Evolutionary conservation across 1,140 invertebrate species (phyloP), one percentile per base, ranked within the genome.

Genomic region (Cheumatopsyche charites): DNA sequence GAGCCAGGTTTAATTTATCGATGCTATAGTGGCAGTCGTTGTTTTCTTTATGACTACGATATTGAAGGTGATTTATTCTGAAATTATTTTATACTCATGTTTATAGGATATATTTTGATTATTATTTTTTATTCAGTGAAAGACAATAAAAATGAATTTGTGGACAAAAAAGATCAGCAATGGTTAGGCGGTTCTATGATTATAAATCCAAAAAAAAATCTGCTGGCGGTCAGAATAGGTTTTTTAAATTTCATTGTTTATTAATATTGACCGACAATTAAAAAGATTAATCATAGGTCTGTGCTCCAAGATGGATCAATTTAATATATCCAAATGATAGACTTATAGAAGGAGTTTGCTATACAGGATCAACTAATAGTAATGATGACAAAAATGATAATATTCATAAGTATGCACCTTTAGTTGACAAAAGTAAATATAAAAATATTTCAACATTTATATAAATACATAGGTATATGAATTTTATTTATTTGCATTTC

Each of bases 1-100:
- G 78, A 81, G 66, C 79, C 78, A 0, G 80, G 80, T 26, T 15
- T 78, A 1, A 74, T 76, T 13, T 81, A 78, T 65, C 70, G 75
- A 6, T 81, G 79, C 55, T 1, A 0, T 17, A 25, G 79, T 2
- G 15, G 19, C 19, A 63, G 42, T 23, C 19, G 17, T n/a, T 76
- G 74, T 61, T n/a, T 49, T 62, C 15, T 25, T 12, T 36, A 71
- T 62, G 3, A 21, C 9, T 36, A 74, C 1, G 71, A 72, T 29
- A 36, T 7, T 12, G 13, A 58, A 69, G 70, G 70, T 72, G 69
- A 15, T 1, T 49, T 26, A 19, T 36, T 36, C 29, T 36, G 3
- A 9, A 36, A 4, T 3, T 36, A 36, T 36, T n/a, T n/a, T n/a
- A n/a, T n/a, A n/a, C n/a, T n/a, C n/a, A n/a, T n/a, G n/a, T n/a